Percentiles rank a stretch among this genome's conserved stretches.
phyloP scores from a whole-genome alignment of 2,888 invertebrate genomes.

The Coelogynopora nodosa region DNA sequence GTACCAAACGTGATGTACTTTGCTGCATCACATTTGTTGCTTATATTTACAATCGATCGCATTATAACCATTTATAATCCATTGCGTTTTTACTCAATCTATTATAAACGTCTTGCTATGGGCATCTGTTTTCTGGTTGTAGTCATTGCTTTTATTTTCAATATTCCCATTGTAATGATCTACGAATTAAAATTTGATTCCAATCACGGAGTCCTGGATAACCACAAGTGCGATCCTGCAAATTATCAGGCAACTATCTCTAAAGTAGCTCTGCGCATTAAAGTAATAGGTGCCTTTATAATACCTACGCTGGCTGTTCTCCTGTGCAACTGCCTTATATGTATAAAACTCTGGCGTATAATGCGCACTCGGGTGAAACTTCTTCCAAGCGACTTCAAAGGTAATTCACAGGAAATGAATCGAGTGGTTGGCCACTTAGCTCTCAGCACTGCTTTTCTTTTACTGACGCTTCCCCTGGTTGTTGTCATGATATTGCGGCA shows the following conservation, averaged over 20 bases:
- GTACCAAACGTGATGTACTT: conserved; percentile 45
- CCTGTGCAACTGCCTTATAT: conserved; percentile 36
- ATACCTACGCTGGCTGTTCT: conserved; percentile 40
- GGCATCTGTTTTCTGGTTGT: not conserved
- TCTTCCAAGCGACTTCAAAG: conserved; percentile 30
- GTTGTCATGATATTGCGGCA: conserved; percentile 32
- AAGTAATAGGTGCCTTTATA: conserved; percentile 38
- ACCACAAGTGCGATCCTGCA: conserved; percentile 9
- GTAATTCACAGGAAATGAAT: conserved; percentile 38
- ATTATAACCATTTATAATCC: conserved; percentile 44
- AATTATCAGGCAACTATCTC: not conserved
- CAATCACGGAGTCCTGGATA: conserved; percentile 1
- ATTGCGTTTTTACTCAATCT: conserved; percentile 42
- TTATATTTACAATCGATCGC: conserved; percentile 43
- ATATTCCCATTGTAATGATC: conserved; percentile 36
- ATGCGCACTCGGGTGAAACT: conserved; percentile 29
- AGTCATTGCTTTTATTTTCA: conserved; percentile 29
- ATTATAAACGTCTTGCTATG: conserved; percentile 23
- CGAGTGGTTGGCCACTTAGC: conserved; percentile 44
- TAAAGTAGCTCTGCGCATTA: conserved; percentile 12
- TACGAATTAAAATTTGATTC: not conserved
- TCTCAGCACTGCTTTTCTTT: conserved; percentile 40
- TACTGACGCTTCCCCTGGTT: conserved; percentile 44
- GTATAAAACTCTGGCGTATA: conserved; percentile 34
- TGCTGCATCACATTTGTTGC: conserved; percentile 44